Conservation (phyloP, 1,140 invertebrate species). For the Onthophagus taurus region DNA sequence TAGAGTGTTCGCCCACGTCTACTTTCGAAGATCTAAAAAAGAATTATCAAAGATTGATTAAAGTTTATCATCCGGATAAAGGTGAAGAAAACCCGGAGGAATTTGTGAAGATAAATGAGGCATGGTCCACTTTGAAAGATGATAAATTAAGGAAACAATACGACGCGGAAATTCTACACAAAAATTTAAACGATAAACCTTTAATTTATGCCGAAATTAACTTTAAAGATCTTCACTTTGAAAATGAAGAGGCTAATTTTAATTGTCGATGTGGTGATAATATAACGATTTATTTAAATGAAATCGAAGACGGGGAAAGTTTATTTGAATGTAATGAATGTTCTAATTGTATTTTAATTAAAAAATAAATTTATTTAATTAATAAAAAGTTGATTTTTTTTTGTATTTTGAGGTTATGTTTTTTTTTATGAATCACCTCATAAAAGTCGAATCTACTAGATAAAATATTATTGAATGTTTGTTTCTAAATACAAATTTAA, state of each 20-base stretch:
- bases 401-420: too few relatives aligned
- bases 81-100: conserved; percentile 24
- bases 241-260: conserved; percentile 40
- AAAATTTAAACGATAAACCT: conserved; percentile 41
- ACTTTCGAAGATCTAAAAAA: conserved; percentile 50
- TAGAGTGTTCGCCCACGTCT: conserved; percentile 46
- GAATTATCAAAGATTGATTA: conserved; percentile 49
- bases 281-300: conserved; percentile 43
- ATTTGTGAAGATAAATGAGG: conserved; percentile 50
- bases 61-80: conserved; percentile 58
- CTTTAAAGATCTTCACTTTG: conserved; percentile 41
- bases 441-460: too few relatives aligned
- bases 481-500: too few relatives aligned
- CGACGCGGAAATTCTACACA: conserved; percentile 44
- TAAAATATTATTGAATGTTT: too few relatives aligned
- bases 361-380: too few relatives aligned
- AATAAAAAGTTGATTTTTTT: too few relatives aligned
- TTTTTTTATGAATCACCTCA: too few relatives aligned
- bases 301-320: conserved; percentile 39
- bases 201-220: conserved; percentile 48
- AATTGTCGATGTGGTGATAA: conserved; percentile 54
- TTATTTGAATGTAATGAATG: conserved; percentile 54
- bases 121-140: conserved; percentile 52
- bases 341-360: conserved; percentile 39
- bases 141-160: conserved; percentile 45